Evolutionary conservation across 1,140 invertebrate species (phyloP), one percentile per base, ranked within the genome.

Genomic region (Sinonovacula constricta): DNA sequence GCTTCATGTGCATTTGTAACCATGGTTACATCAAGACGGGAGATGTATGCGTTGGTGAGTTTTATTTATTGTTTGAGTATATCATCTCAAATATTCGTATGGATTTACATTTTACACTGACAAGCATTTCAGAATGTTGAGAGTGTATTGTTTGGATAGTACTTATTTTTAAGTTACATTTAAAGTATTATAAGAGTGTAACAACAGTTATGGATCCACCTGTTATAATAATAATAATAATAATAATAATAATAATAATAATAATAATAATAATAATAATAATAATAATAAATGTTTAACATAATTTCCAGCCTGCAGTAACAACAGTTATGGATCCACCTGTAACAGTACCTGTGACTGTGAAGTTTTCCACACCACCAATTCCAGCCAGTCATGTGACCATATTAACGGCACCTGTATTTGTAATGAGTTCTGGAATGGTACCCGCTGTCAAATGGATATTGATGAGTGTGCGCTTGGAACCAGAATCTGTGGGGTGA

Each of bases 281-380:
- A n/a, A n/a, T n/a, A n/a, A n/a, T n/a, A n/a, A n/a, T n/a, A n/a
- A n/a, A n/a, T n/a, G n/a, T n/a, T n/a, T n/a, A n/a, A n/a, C n/a
- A n/a, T n/a, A n/a, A n/a, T n/a, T 68, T 70, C 15, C 54, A 74
- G 70, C 36, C 15, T 74, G 70, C 31, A 49, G n/a, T 12, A 45
- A 54, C n/a, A 74, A 74, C 26, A 56, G 24, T 1, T 34, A 74
- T 33, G 70, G 70, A 1, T 24, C 26, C 28, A 62, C 34, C 5
- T 74, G 70, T 22, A 12, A 1, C 2, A 53, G 15, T 14, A 4
- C 30, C 0, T 74, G 70, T 34, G 59, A 63, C 39, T 74, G 70
- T 36, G 39, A 51, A 5, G 57, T 2, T 24, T 36, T 26, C 1
- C 34, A 74, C 26, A 30, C 70, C 3, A 31, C 34, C 15, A 36